Evolutionary conservation across 1,140 invertebrate species (phyloP), one percentile per base, ranked within the genome.

Genomic region (Cherax destructor): DNA sequence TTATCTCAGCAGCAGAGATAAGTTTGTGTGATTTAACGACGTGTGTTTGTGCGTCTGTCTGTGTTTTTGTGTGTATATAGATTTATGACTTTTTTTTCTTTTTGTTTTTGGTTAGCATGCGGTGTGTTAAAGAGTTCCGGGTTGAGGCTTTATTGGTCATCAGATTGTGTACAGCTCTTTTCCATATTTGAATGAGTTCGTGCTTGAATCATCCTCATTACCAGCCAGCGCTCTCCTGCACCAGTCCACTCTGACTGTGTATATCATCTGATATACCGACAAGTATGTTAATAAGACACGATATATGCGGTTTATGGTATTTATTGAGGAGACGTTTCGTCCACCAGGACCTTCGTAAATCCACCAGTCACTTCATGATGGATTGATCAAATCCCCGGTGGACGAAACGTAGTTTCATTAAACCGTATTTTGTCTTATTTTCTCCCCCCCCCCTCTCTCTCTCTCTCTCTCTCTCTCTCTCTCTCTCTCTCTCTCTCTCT

Each of bases 141-240:
- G 59, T 13, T 18, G 11, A 50, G 49, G 56, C 50, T 88, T 79
- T 79, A 88, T 30, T 41, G 77, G 52, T 21, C 85, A 86, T 86
- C 85, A 78, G 85, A 86, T 86, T 86, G 74, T 52, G 18, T 78
- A 50, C 52, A 52, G 7, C 85, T 86, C 85, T 61, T 86, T 86
- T 86, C 74, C 85, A 86, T 86, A 86, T 78, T 74, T 47, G 74
- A 78, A 86, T 78, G 74, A 86, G 85, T 76, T 86, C 85, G 74
- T 86, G 85, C 85, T 30, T 21, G 18, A 50, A 10, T 50, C 47
- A 52, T 50, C 49, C 74, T 86, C 85, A 86, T 86, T 86, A 86
- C 30, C 85, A 83, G 21, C 5, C 81, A 49, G n/a, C 30, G 69
- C 41, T 69, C 49, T 69, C 24, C 49, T 69, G 81, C 59, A 13